Evolutionary conservation across 2,888 invertebrate species (phyloP), one percentile per base, ranked within the genome.

Genomic region (Drosophila multiciliata): DNA sequence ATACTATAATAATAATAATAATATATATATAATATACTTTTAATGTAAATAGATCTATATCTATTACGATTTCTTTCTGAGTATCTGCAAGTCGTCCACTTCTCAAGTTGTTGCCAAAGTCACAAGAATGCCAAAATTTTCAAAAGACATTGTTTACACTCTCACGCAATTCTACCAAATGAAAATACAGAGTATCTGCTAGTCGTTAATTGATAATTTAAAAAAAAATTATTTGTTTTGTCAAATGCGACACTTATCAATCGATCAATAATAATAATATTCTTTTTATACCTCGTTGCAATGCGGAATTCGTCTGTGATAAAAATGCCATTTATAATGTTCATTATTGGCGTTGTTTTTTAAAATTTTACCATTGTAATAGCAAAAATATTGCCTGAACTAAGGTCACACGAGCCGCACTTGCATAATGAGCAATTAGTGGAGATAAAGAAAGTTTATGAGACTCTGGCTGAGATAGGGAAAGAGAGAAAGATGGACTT

Each of bases 321-420:
- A 20, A n/a, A 40, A 64, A 59, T 65, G 48, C 33, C 66, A 52
- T 42, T 60, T 50, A 53, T 59, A 53, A 62, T 55, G 15, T 45
- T 23, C 7, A 15, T 45, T 23, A 50, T 52, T 45, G 54, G 38
- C 32, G 40, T 49, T 36, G 40, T 45, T 45, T 23, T 64, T 64
- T 42, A 32, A 23, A 29, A 50, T 58, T 62, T 17, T 38, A 26
- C 45, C 38, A 29, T 17, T 35, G 6, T 49, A 73, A 57, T 26
- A 35, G 33, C 32, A n/a, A 17, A 36, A 35, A 54, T 23, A 45
- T 52, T 54, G 48, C 50, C 15, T 54, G 54, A 45, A n/a, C 54
- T 42, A 63, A 54, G 42, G 52, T 58, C 75, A 23, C 61, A 73
- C 48, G 38, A 33, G 54, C 70, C 61, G 54, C 79, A 63, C 59